These are phyloP conservation scores for Montipora foliosa DNA, from an alignment of 64 coral and sea anemone species.

Conservation along the genomic window DNA sequence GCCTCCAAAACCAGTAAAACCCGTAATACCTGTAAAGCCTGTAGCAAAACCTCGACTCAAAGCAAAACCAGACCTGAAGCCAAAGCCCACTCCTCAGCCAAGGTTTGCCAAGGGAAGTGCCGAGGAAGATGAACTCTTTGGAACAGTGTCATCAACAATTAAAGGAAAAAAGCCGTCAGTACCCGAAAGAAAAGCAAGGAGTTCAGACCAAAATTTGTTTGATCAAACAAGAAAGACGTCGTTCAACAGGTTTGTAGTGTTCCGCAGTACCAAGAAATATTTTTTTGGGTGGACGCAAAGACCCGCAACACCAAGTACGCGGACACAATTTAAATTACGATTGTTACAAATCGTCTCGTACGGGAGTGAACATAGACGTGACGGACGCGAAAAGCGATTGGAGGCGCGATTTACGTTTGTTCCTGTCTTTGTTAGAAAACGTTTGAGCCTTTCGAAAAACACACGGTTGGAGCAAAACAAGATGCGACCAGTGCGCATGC, in stretches of 20 bases:
- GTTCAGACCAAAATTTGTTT: conserved; percentile 74
- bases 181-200: background rate
- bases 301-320: too few relatives aligned
- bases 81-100: conserved; percentile 80
- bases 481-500: too few relatives aligned
- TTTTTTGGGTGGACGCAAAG: too few relatives aligned
- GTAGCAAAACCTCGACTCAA: conserved; percentile 72
- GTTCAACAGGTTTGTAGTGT: conserved; percentile 65
- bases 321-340: too few relatives aligned
- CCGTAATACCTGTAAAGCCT: conserved; percentile 37
- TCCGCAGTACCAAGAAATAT: background rate
- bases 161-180: background rate
- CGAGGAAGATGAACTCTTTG: conserved; percentile 79
- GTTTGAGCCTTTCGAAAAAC: too few relatives aligned
- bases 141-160: background rate
- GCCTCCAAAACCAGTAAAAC: conserved; percentile 75
- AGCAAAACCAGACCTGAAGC: conserved; percentile 89
- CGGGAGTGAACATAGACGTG: too few relatives aligned
- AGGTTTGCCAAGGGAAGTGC: conserved; percentile 76
- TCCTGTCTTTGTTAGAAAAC: too few relatives aligned
- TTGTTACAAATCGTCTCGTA: too few relatives aligned
- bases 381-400: too few relatives aligned
- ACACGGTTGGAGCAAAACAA: too few relatives aligned
- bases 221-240: conserved; percentile 71
- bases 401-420: too few relatives aligned